A percentile compares a stretch with the other conserved stretches of the same genome.
Evolutionary conservation across 2,113 vertebrate species (phyloP).

Genomic region (Phylloscopus trochilus): DNA sequence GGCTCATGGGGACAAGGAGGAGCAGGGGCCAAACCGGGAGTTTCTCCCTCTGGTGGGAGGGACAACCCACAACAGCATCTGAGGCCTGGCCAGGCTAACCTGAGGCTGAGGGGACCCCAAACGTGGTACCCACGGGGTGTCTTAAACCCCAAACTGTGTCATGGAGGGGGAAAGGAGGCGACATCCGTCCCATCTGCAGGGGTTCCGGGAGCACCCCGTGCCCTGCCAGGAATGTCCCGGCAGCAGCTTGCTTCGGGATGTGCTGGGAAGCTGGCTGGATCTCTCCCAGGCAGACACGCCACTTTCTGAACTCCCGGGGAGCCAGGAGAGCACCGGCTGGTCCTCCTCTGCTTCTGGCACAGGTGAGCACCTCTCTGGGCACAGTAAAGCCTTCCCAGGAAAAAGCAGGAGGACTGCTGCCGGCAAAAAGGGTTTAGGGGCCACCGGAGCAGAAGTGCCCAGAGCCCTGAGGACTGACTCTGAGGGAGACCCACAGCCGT

Average conservation of each 20-base stretch:
- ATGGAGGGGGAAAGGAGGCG: background rate
- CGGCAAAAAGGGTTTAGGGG: accelerated
- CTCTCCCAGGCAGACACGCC: accelerated
- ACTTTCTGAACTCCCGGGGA: accelerated
- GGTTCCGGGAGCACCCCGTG: accelerated
- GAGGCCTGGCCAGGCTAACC: background rate
- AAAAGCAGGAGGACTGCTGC: background rate
- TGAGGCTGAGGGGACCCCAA: background rate
- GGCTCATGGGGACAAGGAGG: background rate
- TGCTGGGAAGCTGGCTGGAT: background rate
- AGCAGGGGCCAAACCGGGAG: background rate
- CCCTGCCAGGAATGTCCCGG: background rate
- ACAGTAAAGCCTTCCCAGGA: background rate
- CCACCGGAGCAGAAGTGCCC: background rate
- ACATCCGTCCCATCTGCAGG: background rate
- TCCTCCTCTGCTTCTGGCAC: background rate
- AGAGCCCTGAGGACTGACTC: background rate
- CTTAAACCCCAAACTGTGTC: background rate
- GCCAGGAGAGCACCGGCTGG: accelerated
- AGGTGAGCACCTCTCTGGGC: background rate
- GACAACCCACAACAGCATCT: background rate
- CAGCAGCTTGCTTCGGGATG: background rate
- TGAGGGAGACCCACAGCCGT: background rate
- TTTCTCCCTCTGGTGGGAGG: background rate
- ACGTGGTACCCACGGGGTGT: background rate